Percentiles rank a stretch among this genome's conserved stretches.
phyloP scores from a whole-genome alignment of 2,797 vertebrate species.

The Ibycter americanus region DNA sequence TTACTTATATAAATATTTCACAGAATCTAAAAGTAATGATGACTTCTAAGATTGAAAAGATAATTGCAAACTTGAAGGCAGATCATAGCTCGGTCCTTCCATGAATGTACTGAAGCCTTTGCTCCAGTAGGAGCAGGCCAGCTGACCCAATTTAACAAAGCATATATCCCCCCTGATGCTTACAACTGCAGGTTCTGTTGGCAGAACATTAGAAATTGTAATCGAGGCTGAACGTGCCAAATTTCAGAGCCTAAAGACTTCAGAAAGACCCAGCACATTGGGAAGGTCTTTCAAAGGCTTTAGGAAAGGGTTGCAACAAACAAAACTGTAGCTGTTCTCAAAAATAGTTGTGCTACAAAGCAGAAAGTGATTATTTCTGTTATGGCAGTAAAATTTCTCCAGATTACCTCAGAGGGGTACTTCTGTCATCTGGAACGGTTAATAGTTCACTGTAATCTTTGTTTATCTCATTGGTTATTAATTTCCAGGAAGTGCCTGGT shows the following conservation, averaged over 20 bases:
- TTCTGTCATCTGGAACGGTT: slow-evolving; percentile 27
- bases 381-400: not conserved
- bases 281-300: not conserved
- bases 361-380: not conserved
- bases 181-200: not conserved
- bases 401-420: not conserved
- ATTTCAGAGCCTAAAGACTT: not conserved
- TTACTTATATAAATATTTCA: not conserved
- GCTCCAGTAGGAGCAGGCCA: not conserved
- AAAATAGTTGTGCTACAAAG: not conserved
- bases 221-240: not conserved
- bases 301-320: not conserved
- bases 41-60: not conserved
- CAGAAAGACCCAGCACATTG: not conserved
- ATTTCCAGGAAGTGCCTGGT: slow-evolving; percentile 31
- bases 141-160: not conserved
- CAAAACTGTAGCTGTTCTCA: not conserved
- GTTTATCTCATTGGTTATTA: slow-evolving; percentile 44
- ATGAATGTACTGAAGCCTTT: not conserved
- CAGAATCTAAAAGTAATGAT: not conserved
- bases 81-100: not conserved
- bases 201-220: not conserved
- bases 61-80: not conserved
- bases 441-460: slow-evolving; percentile 24
- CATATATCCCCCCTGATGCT: not conserved